Base-by-base conservation (phyloP, 1,140 invertebrate genomes). In the Caerostris extrusa region DNA sequence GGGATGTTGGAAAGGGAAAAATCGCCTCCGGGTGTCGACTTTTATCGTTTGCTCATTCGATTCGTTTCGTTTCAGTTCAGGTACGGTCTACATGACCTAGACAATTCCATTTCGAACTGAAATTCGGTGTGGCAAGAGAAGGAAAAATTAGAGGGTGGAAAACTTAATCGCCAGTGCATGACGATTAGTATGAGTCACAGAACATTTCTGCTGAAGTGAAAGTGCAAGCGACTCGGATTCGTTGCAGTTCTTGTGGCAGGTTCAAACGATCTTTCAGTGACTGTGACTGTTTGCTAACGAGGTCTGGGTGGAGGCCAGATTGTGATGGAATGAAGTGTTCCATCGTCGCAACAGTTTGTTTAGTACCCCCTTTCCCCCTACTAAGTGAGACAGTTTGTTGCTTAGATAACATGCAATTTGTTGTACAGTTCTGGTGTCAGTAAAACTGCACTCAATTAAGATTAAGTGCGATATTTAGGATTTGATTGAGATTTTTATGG, bases 11-110 rank as follows among this genome's bases (percentile, higher is more conserved):
- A 14, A 67, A 77, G 34, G 34, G 34, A 34, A 34, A 85, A 58
- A 58, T 85, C 82, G 57, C 57, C 82, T 58, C 82, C 82, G 19
- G 55, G 19, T 10, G 14, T n/a, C 10, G 8, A 81, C 77, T 56
- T 82, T 53, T 55, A 82, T 58, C 83, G 83, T 60, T n/a, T 88
- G 34, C 61, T 88, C 50, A 64, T 19, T 67, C 86, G 60, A 64
- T 64, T 88, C 86, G 86, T 50, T 64, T 88, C 86, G 86, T 64
- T 88, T 88, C 60, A 88, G 58, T 88, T 88, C 60, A 88, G 58
- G 61, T 88, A 57, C 58, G 83, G 83, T 85, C 83, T 56, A 60
- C 56, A 58, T 85, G 86, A 88, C 86, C 86, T 64, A 88, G 86
- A 88, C 86, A 64, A 85, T 85, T 85, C 83, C 57, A 77, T 77